Conservation (phyloP, 2,888 invertebrate genomes). For the Cheiracanthium punctorium region DNA sequence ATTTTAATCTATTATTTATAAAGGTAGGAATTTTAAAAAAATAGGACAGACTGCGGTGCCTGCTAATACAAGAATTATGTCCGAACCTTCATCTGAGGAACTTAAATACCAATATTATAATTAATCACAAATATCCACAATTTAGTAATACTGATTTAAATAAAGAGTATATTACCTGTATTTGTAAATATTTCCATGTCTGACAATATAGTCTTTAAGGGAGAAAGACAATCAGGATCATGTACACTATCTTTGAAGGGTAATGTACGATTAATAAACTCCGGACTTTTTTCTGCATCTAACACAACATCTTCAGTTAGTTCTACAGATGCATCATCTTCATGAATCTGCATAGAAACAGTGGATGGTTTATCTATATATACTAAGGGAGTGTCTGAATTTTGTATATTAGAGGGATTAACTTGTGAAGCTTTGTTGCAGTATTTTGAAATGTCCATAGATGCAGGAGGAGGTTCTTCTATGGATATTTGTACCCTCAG, state of each 20-base stretch:
- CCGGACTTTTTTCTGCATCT: conserved; percentile 43
- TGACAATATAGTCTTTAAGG: conserved; percentile 38
- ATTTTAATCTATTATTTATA: too few species aligned
- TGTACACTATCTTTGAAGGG: conserved; percentile 45
- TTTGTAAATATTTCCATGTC: conserved; percentile 79
- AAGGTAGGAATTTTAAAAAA: too few species aligned
- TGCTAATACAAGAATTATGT: too few species aligned
- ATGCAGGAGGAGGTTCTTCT: conserved; percentile 17
- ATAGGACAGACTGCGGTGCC: too few species aligned
- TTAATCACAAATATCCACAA: background rate
- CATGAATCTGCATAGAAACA: background rate
- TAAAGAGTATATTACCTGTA: conserved; percentile 79
- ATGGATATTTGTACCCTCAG: conserved; percentile 85
- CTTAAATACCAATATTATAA: background rate
- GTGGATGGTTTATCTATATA: background rate
- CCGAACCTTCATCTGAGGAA: too few species aligned
- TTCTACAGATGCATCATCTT: background rate
- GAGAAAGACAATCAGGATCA: conserved; percentile 55
- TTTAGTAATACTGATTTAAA: too few species aligned
- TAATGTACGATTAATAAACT: conserved; percentile 46
- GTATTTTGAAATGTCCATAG: conserved; percentile 35
- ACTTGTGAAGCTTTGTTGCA: conserved; percentile 24
- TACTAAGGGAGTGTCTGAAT: background rate
- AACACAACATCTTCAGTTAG: background rate
- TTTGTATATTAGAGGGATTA: background rate